A percentile compares a stretch with the other conserved stretches of the same genome.
Evolutionary conservation across 1,140 invertebrate genomes (phyloP).

Genomic region (Phymorhynchus buccinoides): DNA sequence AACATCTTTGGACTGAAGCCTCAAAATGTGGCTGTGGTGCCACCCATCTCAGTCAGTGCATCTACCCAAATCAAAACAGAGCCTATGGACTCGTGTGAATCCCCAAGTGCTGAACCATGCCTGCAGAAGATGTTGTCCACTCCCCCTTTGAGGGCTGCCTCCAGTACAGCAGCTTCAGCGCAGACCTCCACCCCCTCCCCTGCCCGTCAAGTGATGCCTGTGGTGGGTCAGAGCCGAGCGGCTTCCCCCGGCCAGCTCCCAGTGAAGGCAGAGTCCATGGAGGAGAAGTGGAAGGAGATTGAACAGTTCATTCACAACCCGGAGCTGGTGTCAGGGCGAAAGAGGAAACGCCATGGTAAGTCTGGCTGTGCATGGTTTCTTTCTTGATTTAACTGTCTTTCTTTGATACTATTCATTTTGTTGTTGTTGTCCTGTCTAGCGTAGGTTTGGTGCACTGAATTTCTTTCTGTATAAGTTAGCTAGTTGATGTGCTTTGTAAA

Average conservation of each 20-base stretch:
- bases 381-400: background rate
- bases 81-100: slow-evolving; percentile 11
- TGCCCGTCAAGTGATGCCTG: slow-evolving; percentile 23
- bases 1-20: background rate
- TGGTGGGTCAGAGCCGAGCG: slow-evolving; percentile 24
- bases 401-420: background rate
- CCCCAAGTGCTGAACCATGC: background rate
- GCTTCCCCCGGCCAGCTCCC: slow-evolving; percentile 5
- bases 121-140: slow-evolving; percentile 27
- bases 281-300: slow-evolving; percentile 70
- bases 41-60: slow-evolving; percentile 11
- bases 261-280: slow-evolving; percentile 41
- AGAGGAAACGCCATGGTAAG: slow-evolving; percentile 73
- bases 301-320: slow-evolving; percentile 74
- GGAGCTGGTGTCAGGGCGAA: slow-evolving; percentile 83
- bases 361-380: background rate
- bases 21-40: slow-evolving; percentile 20
- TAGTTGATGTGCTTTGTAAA: too few species aligned
- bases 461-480: too few species aligned
- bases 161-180: background rate
- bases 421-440: too few species aligned
- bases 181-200: background rate
- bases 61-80: slow-evolving; percentile 5
- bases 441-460: too few species aligned
- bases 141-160: background rate